A percentile compares a stretch with the other conserved stretches of the same genome.
phyloP scores from a whole-genome alignment of 2,113 vertebrate species.

The Gallinago media region DNA sequence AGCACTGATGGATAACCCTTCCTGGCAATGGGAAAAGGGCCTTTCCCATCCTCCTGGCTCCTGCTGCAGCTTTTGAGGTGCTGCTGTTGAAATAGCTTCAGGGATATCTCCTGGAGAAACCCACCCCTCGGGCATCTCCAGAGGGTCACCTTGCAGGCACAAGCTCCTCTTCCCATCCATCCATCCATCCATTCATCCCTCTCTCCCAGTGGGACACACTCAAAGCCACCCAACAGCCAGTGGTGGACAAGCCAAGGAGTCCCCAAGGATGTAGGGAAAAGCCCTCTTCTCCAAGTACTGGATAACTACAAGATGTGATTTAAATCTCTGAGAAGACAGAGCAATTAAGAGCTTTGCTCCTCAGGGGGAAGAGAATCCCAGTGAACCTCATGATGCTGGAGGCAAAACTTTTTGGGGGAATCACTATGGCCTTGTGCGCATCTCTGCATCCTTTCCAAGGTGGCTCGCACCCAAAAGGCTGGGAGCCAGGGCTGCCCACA shows the following conservation, averaged over 20 bases:
- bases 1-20: neutral
- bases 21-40: neutral
- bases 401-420: too few relatives aligned
- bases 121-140: neutral
- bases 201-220: fast-evolving
- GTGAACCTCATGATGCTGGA: too few relatives aligned
- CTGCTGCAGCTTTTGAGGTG: neutral
- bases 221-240: neutral
- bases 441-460: neutral
- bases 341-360: too few relatives aligned
- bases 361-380: too few relatives aligned
- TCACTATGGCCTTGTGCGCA: fast-evolving
- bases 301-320: too few relatives aligned
- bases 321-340: too few relatives aligned
- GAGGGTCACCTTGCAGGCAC: neutral
- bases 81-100: neutral
- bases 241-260: neutral
- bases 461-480: too few relatives aligned
- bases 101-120: neutral
- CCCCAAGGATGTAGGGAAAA: neutral
- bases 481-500: fast-evolving
- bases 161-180: neutral
- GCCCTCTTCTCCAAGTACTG: neutral
- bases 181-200: neutral
- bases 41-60: fast-evolving